A percentile compares a stretch with the other conserved stretches of the same genome.
Evolutionary conservation across 2,113 vertebrate species (phyloP).

Genomic region (Atractosteus spatula): DNA sequence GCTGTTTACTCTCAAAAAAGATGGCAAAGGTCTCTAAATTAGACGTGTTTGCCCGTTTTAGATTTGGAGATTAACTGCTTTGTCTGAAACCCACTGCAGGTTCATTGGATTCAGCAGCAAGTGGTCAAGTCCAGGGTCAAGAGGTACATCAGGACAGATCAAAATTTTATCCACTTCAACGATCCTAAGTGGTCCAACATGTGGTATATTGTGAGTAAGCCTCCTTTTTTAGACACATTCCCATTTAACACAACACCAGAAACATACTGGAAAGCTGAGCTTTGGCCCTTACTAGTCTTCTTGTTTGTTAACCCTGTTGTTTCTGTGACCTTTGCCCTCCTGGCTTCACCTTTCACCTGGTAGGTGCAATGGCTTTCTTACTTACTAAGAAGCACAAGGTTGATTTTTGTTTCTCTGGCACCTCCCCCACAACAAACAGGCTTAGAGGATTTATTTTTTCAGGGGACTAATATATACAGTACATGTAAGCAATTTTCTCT

Average conservation of each 20-base stretch:
- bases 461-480: too few species aligned
- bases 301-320: neutral
- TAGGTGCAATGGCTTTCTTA: too few species aligned
- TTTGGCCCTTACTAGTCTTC: too few species aligned
- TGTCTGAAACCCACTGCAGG: constrained; percentile 52
- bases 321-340: neutral
- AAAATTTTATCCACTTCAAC: constrained; percentile 69
- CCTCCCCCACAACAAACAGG: too few species aligned
- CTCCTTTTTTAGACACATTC: neutral
- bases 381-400: too few species aligned
- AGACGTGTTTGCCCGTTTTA: neutral
- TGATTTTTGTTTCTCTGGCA: too few species aligned
- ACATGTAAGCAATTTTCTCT: too few species aligned
- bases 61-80: neutral
- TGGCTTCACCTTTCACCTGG: too few species aligned
- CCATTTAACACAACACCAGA: too few species aligned
- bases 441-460: too few species aligned
- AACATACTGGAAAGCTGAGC: too few species aligned
- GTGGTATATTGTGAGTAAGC: constrained; percentile 89
- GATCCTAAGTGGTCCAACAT: constrained; percentile 91
- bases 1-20: too few species aligned
- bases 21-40: neutral
- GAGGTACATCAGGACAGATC: constrained; percentile 61
- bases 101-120: constrained; percentile 86
- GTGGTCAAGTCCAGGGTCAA: constrained; percentile 81